A percentile compares a stretch with the other conserved stretches of the same genome.
These are phyloP conservation scores for Conops quadrifasciatus DNA, from an alignment of 2,888 invertebrate genomes.

Conservation along the genomic window DNA sequence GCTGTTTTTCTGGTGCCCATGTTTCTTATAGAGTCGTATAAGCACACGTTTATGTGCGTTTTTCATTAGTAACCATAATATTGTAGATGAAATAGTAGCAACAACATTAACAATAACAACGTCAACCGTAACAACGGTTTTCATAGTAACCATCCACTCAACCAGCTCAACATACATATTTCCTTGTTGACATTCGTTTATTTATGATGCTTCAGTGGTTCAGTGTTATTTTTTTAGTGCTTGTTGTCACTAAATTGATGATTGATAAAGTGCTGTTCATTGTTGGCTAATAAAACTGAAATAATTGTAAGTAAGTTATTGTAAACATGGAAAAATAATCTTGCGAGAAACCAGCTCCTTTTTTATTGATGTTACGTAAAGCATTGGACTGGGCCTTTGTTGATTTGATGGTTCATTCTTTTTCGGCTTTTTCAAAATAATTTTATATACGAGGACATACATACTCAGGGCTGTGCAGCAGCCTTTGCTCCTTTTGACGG, in stretches of 20 bases:
- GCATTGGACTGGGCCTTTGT: no score
- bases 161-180: neutral
- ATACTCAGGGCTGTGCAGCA: no score
- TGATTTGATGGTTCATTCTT: no score
- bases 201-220: slow-evolving; percentile 15
- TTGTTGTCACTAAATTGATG: slow-evolving; percentile 36
- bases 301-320: slow-evolving; percentile 42
- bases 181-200: slow-evolving; percentile 20
- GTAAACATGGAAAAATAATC: no score
- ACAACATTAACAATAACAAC: neutral
- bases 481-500: no score
- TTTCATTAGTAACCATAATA: neutral
- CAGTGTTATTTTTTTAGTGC: neutral
- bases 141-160: neutral
- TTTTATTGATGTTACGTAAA: no score
- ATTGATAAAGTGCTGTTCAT: slow-evolving; percentile 49
- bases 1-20: neutral
- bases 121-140: slow-evolving; percentile 7
- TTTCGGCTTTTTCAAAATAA: no score
- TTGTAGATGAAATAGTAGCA: neutral
- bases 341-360: no score
- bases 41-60: neutral
- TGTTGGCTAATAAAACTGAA: slow-evolving; percentile 45
- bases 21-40: neutral
- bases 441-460: no score